Evolutionary conservation across 2,888 invertebrate species (phyloP).

Genomic region (Pollenia angustigena): DNA sequence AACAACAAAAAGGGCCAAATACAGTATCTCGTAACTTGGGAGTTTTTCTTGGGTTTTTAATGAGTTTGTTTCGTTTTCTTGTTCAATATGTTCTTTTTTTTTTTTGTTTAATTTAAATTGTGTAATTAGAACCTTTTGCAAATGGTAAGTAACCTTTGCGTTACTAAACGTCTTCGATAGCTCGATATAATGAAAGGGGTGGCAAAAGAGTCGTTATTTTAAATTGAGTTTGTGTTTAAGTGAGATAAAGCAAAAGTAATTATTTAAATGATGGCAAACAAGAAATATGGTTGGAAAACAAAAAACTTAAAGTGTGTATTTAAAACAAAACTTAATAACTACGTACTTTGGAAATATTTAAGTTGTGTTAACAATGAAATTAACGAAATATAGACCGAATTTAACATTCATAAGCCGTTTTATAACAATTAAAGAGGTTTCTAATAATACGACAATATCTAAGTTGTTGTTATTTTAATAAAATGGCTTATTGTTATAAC

Average conservation of each 20-base stretch:
- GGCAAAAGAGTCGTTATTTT: constrained; percentile 44
- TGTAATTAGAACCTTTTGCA: constrained; percentile 61
- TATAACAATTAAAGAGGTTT: too few relatives aligned
- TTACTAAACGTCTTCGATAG: background rate
- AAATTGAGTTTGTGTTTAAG: constrained; percentile 50
- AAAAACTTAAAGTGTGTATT: constrained; percentile 10
- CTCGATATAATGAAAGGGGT: background rate
- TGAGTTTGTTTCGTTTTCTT: constrained; percentile 19
- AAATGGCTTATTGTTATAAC: too few relatives aligned
- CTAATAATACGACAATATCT: too few relatives aligned
- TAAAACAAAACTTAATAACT: background rate
- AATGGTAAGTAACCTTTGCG: constrained; percentile 41
- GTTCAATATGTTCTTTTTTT: background rate
- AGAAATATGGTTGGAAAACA: constrained; percentile 38
- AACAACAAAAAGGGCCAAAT: constrained; percentile 28
- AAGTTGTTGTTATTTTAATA: too few relatives aligned
- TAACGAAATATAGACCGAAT: background rate
- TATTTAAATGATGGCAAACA: constrained; percentile 50
- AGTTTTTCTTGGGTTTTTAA: constrained; percentile 9
- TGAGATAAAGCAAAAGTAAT: constrained; percentile 45
- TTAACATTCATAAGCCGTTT: too few relatives aligned
- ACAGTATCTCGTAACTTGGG: constrained; percentile 18
- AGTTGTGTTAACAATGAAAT: constrained; percentile 20
- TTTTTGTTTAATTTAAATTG: constrained; percentile 57
- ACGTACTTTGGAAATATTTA: background rate